Evolutionary conservation across 2,888 invertebrate genomes (phyloP).

Genomic region (Drosophila falleni): DNA sequence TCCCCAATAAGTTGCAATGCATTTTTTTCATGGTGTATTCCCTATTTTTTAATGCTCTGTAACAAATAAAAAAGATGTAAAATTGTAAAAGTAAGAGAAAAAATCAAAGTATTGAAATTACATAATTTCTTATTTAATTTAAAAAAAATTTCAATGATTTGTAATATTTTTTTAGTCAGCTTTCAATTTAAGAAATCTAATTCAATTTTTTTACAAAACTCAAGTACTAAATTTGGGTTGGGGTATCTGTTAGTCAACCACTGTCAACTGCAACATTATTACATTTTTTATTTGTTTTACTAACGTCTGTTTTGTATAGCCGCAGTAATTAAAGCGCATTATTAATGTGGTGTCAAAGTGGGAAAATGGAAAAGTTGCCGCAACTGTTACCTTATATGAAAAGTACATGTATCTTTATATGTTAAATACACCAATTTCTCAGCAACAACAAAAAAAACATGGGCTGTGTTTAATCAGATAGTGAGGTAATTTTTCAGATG

Average conservation of each 20-base stretch:
- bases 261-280: not conserved
- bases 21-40: too few relatives aligned
- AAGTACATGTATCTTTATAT: slow-evolving; percentile 20
- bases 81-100: too few relatives aligned
- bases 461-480: slow-evolving; percentile 13
- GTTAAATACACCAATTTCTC: slow-evolving; percentile 29
- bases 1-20: slow-evolving; percentile 6
- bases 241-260: slow-evolving; percentile 11
- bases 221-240: not conserved
- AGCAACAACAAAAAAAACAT: slow-evolving; percentile 17
- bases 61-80: too few relatives aligned
- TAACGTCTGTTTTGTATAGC: slow-evolving; percentile 37
- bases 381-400: slow-evolving; percentile 31
- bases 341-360: slow-evolving; percentile 51
- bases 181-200: too few relatives aligned
- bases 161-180: too few relatives aligned
- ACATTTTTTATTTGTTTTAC: slow-evolving; percentile 13
- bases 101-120: too few relatives aligned
- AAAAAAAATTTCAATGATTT: too few relatives aligned
- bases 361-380: slow-evolving; percentile 51
- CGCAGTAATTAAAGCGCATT: slow-evolving; percentile 76
- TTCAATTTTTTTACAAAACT: not conserved
- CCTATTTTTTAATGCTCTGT: too few relatives aligned
- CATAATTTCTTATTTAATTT: too few relatives aligned
- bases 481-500: slow-evolving; percentile 29